These are phyloP conservation scores for Neomorphus geoffroyi DNA, from an alignment of 2,797 vertebrate species.

Conservation along the genomic window DNA sequence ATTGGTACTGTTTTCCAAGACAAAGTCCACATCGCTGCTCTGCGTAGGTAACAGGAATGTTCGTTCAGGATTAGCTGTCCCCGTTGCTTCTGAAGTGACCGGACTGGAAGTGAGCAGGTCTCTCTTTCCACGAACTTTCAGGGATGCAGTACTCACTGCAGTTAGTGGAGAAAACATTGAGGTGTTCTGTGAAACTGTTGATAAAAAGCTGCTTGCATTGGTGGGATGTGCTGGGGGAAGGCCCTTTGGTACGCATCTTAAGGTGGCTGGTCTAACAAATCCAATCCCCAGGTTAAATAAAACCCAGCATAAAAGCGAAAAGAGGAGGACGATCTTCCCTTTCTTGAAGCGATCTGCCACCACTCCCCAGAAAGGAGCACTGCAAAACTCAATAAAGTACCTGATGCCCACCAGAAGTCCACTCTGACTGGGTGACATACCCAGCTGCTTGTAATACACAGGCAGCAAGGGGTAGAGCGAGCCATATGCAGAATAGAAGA, in stretches of 20 bases:
- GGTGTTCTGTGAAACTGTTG: conserved; percentile 38
- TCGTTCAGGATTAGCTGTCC: not conserved
- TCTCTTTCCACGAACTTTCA: conserved; percentile 62
- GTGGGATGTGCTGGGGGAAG: conserved; percentile 65
- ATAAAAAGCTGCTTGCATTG: conserved; percentile 69
- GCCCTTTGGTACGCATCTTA: conserved; percentile 82
- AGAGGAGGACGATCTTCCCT: conserved; percentile 91
- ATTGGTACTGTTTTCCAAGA: conserved; percentile 31
- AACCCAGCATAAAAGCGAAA: conserved; percentile 95
- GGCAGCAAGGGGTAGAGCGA: conserved; percentile 94
- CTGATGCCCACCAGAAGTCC: conserved; percentile 94
- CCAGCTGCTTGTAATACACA: conserved; percentile 95
- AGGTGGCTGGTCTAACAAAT: conserved; percentile 89
- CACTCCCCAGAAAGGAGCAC: conserved; percentile 97
- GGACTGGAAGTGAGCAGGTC: not conserved
- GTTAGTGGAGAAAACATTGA: not conserved
- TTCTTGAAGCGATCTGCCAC: conserved; percentile 95
- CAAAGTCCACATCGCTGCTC: not conserved
- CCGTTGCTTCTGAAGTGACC: not conserved
- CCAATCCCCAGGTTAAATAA: conserved; percentile 94
- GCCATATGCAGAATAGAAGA: conserved; percentile 97
- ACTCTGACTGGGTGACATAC: conserved; percentile 91
- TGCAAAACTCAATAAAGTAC: conserved; percentile 99
- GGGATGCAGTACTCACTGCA: not conserved
- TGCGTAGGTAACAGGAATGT: not conserved